phyloP scores from a whole-genome alignment of 2,888 invertebrate genomes.

The Lamellibrachia columna region DNA sequence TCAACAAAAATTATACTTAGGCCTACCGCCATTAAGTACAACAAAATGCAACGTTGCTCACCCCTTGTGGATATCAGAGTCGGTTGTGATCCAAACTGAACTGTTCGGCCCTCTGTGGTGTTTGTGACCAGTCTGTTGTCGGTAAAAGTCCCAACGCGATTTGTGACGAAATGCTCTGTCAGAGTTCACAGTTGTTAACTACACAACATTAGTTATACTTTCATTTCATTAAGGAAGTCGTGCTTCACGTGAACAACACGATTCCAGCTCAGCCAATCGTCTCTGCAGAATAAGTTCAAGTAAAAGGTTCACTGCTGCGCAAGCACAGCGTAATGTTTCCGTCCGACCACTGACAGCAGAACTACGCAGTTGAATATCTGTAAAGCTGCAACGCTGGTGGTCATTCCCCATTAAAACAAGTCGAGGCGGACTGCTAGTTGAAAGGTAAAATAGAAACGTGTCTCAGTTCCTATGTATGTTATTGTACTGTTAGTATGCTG shows the following conservation, averaged over 20 bases:
- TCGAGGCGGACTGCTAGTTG: not conserved
- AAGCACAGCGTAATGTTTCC: not conserved
- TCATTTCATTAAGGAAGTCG: not conserved
- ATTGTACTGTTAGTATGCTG: not conserved
- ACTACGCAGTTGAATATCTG: not conserved
- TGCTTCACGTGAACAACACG: not conserved
- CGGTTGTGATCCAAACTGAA: too few relatives aligned
- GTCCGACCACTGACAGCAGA: not conserved
- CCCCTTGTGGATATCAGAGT: too few relatives aligned
- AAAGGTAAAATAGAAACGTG: not conserved
- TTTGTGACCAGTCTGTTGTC: too few relatives aligned
- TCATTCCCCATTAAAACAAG: not conserved
- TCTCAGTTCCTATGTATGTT: not conserved
- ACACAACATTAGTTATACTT: not conserved
- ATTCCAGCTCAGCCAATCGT: not conserved
- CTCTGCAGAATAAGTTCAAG: not conserved
- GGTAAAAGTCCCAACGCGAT: too few relatives aligned
- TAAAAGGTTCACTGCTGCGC: not conserved
- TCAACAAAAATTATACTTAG: too few relatives aligned
- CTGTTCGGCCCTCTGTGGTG: too few relatives aligned
- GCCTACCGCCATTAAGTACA: too few relatives aligned
- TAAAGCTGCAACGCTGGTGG: not conserved
- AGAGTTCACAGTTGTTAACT: too few relatives aligned
- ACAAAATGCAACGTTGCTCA: too few relatives aligned
- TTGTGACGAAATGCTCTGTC: too few relatives aligned